phyloP scores from a whole-genome alignment of 2,113 vertebrate genomes.

The Athene cunicularia region DNA sequence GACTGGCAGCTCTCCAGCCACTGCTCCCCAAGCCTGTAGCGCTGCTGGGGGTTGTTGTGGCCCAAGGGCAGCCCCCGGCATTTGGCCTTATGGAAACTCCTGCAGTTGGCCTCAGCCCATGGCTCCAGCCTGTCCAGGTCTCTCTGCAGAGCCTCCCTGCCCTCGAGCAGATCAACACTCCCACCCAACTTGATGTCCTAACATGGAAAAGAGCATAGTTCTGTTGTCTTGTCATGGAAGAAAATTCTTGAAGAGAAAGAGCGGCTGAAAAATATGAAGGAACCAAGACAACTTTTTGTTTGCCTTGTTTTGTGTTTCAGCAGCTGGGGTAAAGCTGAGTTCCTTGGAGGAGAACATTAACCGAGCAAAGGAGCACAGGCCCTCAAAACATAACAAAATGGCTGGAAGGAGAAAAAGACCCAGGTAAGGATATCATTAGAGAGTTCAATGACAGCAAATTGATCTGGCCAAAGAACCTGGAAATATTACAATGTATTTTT shows the following conservation, averaged over 20 bases:
- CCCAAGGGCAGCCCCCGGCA: too few species aligned
- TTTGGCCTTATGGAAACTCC: too few species aligned
- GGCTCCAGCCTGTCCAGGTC: too few species aligned
- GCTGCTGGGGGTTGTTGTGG: too few species aligned
- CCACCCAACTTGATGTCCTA: neutral
- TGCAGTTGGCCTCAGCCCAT: too few species aligned
- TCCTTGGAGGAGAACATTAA: neutral
- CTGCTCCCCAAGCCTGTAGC: too few species aligned
- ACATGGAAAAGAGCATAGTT: neutral
- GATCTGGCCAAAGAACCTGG: neutral
- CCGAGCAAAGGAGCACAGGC: neutral
- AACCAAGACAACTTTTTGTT: neutral
- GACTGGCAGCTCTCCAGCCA: too few species aligned
- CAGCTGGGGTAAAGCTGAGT: neutral
- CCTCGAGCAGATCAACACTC: too few species aligned
- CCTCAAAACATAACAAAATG: neutral
- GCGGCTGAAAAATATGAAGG: neutral
- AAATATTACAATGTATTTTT: neutral
- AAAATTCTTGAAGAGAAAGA: neutral
- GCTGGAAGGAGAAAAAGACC: neutral
- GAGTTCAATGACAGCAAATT: neutral
- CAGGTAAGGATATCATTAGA: neutral
- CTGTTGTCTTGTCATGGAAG: neutral
- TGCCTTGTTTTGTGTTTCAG: neutral
- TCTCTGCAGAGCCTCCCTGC: too few species aligned